Percentiles rank a stretch among this genome's conserved stretches.
phyloP scores from a whole-genome alignment of 2,797 vertebrate species.

The Xiphophorus birchmanni region DNA sequence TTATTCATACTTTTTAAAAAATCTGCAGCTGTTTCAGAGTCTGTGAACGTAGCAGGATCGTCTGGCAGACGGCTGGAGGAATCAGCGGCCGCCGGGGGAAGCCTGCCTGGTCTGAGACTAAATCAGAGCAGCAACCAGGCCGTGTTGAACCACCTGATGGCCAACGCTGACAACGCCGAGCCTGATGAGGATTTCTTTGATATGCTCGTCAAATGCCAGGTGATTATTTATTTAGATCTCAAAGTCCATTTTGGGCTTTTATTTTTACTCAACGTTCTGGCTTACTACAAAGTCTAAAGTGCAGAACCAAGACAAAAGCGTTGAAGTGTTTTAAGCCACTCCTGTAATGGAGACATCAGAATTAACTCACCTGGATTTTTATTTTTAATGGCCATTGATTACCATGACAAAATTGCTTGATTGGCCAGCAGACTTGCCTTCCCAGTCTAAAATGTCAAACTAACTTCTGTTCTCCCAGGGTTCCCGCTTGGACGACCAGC shows the following conservation, averaged over 20 bases:
- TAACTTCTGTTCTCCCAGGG: constrained; percentile 77
- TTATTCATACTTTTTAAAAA: background rate
- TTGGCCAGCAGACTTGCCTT: no score
- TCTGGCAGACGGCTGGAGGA: constrained; percentile 88
- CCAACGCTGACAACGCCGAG: constrained; percentile 78
- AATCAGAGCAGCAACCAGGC: constrained; percentile 77
- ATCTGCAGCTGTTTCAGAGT: constrained; percentile 81
- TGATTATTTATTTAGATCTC: constrained; percentile 34
- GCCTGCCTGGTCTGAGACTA: constrained; percentile 87
- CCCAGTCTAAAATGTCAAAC: background rate
- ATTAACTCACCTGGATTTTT: no score
- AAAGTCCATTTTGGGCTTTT: background rate
- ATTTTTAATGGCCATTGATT: no score
- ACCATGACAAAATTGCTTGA: no score
- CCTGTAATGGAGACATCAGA: background rate
- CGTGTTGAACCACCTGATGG: constrained; percentile 85
- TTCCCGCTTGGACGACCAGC: constrained; percentile 95
- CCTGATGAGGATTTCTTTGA: constrained; percentile 95
- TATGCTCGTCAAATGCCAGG: constrained; percentile 94
- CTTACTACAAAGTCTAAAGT: background rate
- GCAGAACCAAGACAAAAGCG: background rate
- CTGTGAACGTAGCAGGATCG: constrained; percentile 80
- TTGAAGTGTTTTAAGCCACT: background rate
- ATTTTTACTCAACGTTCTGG: background rate
- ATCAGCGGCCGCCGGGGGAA: constrained; percentile 78